Evolutionary conservation across 2,113 vertebrate species (phyloP).

Genomic region (Myotis davidii): DNA sequence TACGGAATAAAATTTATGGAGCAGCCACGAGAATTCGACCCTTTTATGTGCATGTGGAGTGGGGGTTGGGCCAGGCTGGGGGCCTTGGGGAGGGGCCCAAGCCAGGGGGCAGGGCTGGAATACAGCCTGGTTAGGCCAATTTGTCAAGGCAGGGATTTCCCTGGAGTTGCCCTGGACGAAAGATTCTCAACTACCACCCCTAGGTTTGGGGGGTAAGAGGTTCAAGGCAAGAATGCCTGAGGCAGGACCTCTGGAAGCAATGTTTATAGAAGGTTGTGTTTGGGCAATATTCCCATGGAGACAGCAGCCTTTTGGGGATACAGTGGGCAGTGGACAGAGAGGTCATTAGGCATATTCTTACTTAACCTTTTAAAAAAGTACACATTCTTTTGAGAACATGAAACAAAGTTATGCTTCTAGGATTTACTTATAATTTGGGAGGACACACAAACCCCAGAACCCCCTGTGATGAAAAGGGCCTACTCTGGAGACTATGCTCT

Average conservation of each 20-base stretch:
- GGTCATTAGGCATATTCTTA: not conserved
- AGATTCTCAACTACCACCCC: constrained; percentile 49
- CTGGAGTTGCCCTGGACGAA: constrained; percentile 63
- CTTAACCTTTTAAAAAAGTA: constrained; percentile 21
- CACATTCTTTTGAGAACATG: constrained; percentile 23
- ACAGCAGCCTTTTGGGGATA: not conserved
- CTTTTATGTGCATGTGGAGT: constrained; percentile 79
- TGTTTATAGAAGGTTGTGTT: not conserved
- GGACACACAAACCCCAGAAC: not conserved
- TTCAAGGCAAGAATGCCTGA: constrained; percentile 14
- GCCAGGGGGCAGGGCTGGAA: constrained; percentile 76
- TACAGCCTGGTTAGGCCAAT: constrained; percentile 66
- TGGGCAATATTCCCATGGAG: not conserved
- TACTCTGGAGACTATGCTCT: not conserved
- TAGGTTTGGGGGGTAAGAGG: constrained; percentile 14
- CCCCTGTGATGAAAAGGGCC: not conserved
- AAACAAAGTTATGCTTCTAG: not conserved
- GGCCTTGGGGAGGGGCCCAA: constrained; percentile 72
- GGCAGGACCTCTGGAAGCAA: not conserved
- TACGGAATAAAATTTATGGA: constrained; percentile 90
- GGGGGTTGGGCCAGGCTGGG: constrained; percentile 73
- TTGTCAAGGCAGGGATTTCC: constrained; percentile 77
- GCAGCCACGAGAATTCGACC: constrained; percentile 82
- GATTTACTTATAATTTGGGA: constrained; percentile 24
- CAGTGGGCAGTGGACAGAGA: not conserved